Percentiles rank a stretch among this genome's conserved stretches.
Evolutionary conservation across 2,797 vertebrate species (phyloP).

Genomic region (Delichon dasypus): DNA sequence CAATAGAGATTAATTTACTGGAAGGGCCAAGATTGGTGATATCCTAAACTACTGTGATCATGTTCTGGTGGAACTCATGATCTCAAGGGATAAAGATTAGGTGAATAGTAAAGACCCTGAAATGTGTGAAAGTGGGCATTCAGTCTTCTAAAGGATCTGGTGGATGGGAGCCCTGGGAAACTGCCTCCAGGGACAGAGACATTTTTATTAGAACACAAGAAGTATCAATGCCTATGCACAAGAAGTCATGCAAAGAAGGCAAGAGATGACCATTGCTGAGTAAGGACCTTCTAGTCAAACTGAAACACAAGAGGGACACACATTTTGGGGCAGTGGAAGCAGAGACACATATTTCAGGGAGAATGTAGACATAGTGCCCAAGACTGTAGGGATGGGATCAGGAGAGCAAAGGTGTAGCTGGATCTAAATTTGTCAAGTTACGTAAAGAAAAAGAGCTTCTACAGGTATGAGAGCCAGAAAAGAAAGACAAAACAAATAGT

Average conservation of each 20-base stretch:
- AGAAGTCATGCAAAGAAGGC: background rate
- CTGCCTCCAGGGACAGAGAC: background rate
- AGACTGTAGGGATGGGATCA: background rate
- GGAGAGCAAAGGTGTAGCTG: background rate
- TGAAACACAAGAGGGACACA: background rate
- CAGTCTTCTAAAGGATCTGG: background rate
- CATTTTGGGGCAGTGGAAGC: background rate
- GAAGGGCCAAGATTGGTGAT: background rate
- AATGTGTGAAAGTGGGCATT: background rate
- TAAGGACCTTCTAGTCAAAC: background rate
- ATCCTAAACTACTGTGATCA: background rate
- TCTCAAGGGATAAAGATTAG: background rate
- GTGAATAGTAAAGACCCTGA: background rate
- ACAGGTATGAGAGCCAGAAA: background rate
- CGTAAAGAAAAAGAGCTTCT: background rate
- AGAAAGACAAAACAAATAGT: background rate
- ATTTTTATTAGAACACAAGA: background rate
- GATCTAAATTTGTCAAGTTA: background rate
- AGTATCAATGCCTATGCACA: background rate
- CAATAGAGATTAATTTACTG: background rate
- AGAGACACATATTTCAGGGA: background rate
- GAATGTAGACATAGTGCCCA: background rate
- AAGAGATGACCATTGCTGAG: background rate
- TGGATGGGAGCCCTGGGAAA: background rate
- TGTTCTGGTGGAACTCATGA: background rate